Conservation (phyloP, 2,797 vertebrate species). For the Typhlichthys eigenmanni region DNA sequence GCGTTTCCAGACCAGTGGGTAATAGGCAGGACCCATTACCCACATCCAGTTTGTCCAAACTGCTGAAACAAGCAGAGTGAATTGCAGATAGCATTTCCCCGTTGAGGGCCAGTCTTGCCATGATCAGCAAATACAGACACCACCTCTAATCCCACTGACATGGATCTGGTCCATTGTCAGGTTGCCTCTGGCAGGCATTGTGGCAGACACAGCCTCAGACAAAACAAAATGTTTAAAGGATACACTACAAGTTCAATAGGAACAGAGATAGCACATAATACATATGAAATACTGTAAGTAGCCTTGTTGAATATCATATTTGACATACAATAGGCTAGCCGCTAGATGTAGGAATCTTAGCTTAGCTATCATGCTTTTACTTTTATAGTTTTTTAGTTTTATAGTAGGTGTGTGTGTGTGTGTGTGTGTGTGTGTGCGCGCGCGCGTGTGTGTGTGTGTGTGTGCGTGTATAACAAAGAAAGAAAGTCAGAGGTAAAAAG, state of each 20-base stretch:
- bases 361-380: too few species aligned
- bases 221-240: conserved; percentile 44
- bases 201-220: conserved; percentile 21
- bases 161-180: conserved; percentile 49
- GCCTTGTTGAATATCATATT: too few species aligned
- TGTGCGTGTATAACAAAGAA: too few species aligned
- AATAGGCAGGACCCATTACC: conserved; percentile 52
- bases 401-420: too few species aligned
- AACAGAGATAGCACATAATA: too few species aligned
- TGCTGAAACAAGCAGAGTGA: conserved; percentile 79
- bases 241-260: background rate
- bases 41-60: conserved; percentile 69
- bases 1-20: conserved; percentile 45
- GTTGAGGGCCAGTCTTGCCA: conserved; percentile 65
- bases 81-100: conserved; percentile 61
- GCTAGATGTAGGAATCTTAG: too few species aligned
- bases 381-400: too few species aligned
- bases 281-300: too few species aligned
- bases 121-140: conserved; percentile 76
- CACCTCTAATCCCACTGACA: conserved; percentile 72
- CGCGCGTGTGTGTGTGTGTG: too few species aligned
- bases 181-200: conserved; percentile 39
- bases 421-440: too few species aligned
- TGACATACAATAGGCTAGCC: too few species aligned
- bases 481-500: too few species aligned